Percentiles rank a stretch among this genome's conserved stretches.
phyloP scores from a whole-genome alignment of 2,888 invertebrate species.

The Mystacides longicornis region DNA sequence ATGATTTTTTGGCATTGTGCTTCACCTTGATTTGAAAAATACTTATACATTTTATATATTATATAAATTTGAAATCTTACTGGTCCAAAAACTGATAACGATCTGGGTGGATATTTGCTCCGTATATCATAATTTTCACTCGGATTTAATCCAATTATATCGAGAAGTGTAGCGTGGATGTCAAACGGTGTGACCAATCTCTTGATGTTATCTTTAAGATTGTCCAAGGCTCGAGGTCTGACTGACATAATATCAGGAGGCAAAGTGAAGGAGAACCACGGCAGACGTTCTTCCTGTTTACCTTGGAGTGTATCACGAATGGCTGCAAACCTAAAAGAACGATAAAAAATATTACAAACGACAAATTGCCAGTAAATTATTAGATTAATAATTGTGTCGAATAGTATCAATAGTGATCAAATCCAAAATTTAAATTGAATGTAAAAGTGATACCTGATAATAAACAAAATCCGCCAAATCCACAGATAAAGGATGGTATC shows the following conservation, averaged over 20 bases:
- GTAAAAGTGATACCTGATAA: too few relatives aligned
- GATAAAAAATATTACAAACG: too few relatives aligned
- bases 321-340: constrained; percentile 65
- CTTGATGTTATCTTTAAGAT: constrained; percentile 57
- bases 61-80: constrained; percentile 39
- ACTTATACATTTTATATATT: too few relatives aligned
- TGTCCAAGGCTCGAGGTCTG: constrained; percentile 48
- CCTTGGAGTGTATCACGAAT: constrained; percentile 83
- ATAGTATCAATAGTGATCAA: too few relatives aligned
- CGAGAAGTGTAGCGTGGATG: constrained; percentile 70
- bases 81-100: constrained; percentile 55
- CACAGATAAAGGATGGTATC: too few relatives aligned
- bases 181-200: constrained; percentile 84
- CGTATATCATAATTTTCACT: constrained; percentile 35
- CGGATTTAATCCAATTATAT: constrained; percentile 51
- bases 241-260: constrained; percentile 60
- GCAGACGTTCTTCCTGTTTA: constrained; percentile 84
- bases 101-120: constrained; percentile 50
- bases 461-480: too few relatives aligned
- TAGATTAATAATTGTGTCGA: too few relatives aligned
- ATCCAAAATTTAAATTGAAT: too few relatives aligned
- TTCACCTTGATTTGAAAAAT: too few relatives aligned
- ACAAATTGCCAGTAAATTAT: too few relatives aligned
- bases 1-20: too few relatives aligned
- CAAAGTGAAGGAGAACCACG: constrained; percentile 74